Conservation (phyloP, 2,888 invertebrate genomes). For the Agonopterix heracliana region DNA sequence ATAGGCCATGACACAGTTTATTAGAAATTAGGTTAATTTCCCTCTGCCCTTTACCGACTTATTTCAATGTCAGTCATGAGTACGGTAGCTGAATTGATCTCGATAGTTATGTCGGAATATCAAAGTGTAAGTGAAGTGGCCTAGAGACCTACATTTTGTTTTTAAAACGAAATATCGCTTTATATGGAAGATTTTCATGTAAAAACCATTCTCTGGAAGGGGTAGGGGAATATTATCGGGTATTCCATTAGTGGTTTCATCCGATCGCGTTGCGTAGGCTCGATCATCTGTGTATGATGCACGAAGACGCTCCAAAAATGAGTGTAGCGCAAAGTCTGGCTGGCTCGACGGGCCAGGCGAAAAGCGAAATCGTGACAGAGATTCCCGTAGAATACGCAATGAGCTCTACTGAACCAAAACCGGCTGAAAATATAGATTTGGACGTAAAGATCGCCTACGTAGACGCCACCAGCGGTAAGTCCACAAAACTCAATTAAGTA, state of each 20-base stretch:
- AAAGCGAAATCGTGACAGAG: conserved; percentile 60
- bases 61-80: conserved; percentile 79
- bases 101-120: conserved; percentile 83
- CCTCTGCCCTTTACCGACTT: conserved; percentile 73
- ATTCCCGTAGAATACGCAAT: conserved; percentile 63
- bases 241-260: conserved; percentile 40
- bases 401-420: conserved; percentile 64
- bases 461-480: conserved; percentile 77
- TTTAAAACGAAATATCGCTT: conserved; percentile 50
- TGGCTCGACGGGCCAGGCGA: conserved; percentile 77
- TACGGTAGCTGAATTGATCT: conserved; percentile 81
- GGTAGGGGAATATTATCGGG: conserved; percentile 44
- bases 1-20: conserved; percentile 65
- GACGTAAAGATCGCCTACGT: conserved; percentile 80
- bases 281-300: conserved; percentile 75
- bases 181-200: conserved; percentile 74
- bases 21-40: conserved; percentile 64
- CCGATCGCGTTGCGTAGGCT: conserved; percentile 57
- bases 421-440: conserved; percentile 68
- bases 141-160: conserved; percentile 90
- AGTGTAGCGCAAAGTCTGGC: conserved; percentile 81
- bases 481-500: neutral
- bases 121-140: conserved; percentile 91
- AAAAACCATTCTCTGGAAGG: conserved; percentile 69
- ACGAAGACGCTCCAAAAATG: conserved; percentile 82